Base-by-base conservation (phyloP, 2,113 vertebrate species). In the Phyllostomus hastatus region DNA sequence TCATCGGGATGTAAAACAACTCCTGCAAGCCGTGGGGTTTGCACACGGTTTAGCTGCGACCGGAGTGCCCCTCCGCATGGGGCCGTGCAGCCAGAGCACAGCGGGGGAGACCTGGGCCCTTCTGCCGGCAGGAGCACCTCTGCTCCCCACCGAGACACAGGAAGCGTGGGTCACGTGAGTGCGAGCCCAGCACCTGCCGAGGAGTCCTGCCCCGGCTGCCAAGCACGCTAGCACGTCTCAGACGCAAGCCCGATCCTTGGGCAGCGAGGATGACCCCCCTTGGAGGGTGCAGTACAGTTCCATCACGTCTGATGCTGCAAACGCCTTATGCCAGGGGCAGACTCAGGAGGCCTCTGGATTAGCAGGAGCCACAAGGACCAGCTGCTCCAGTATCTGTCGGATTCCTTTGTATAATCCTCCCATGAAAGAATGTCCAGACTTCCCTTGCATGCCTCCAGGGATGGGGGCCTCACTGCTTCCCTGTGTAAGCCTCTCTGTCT, bases 231-330 rank as follows among this genome's bases (percentile, higher is more conserved):
- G 26, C 43, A 8, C 6, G 0, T 20, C 61, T 86, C 46, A 50
- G 88, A 20, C 0, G 19, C 50, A 26, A 26, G 20, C 10, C 26
- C 15, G 35, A 28, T 24, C 35, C 22, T 4, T 1, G 28, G 16
- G 46, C 24, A 1, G 15, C 0, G 7, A 0, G 66, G 54, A 14
- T 2, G 31, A 57, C 70, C 31, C 26, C 33, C 17, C 0, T 0
- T 6, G 72, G 72, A 69, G 26, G 73, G 6, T 1, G 19, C 35
- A 5, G 1, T n/a, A 61, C 1, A 0, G n/a, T 26, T n/a, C 41
- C 12, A 6, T 75, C 16, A 1, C 7, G 6, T 59, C 38, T 8
- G 38, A 4, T 0, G 3, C 20, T 1, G 1, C 0, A 20, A 8
- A 8, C 10, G 1, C 46, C 54, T 16, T 15, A 10, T n/a, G 14